Conservation (phyloP, 2,113 vertebrate genomes). For the Sminthopsis crassicaudata region DNA sequence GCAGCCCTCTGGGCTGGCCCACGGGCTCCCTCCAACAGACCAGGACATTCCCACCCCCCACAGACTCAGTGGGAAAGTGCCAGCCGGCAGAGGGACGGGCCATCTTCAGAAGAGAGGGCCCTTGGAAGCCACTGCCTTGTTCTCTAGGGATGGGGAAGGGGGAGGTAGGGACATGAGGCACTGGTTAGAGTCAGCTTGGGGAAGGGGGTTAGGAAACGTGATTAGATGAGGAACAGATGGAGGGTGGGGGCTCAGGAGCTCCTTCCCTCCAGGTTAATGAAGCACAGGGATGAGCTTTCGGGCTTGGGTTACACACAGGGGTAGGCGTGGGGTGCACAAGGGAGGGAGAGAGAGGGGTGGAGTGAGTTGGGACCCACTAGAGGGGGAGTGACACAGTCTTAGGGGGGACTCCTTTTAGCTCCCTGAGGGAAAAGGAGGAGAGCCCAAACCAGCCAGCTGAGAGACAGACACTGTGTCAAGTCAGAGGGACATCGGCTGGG, state of each 20-base stretch:
- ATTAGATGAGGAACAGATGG: slow-evolving; percentile 79
- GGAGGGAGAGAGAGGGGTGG: slow-evolving; percentile 38
- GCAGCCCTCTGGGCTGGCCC: not conserved
- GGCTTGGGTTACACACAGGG: slow-evolving; percentile 15
- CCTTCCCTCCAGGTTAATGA: slow-evolving; percentile 84
- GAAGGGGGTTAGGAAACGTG: slow-evolving; percentile 29
- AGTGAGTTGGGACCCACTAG: slow-evolving; percentile 57
- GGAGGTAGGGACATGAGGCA: slow-evolving; percentile 82
- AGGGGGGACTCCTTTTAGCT: slow-evolving; percentile 74
- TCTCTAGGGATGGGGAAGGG: slow-evolving; percentile 40
- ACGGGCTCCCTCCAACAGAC: not conserved
- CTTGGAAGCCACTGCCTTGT: not conserved
- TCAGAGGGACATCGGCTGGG: not conserved
- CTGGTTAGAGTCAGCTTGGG: slow-evolving; percentile 79
- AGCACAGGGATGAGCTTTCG: slow-evolving; percentile 83
- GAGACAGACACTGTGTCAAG: slow-evolving; percentile 54
- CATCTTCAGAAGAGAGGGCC: not conserved
- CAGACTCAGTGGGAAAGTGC: not conserved
- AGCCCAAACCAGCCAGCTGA: not conserved
- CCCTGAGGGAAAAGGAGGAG: not conserved
- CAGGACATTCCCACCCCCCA: not conserved
- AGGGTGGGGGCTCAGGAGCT: slow-evolving; percentile 75
- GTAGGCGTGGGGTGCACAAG: not conserved
- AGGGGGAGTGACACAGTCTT: slow-evolving; percentile 52
- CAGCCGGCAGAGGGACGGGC: not conserved